Conservation (phyloP, 2,797 vertebrate species). For the Sciurus vulgaris region DNA sequence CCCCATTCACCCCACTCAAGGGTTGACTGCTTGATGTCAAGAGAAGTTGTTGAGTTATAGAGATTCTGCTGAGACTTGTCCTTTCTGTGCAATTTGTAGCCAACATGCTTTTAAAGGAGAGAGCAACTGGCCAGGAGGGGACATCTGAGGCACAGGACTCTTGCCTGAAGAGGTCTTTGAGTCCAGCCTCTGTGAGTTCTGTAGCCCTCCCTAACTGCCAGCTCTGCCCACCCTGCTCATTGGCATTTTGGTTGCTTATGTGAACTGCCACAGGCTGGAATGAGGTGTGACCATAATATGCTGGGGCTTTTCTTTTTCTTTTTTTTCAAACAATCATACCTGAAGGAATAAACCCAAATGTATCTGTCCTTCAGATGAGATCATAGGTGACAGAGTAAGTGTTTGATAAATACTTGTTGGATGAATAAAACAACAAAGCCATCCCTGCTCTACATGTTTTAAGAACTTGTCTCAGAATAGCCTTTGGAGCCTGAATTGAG, state of each 20-base stretch:
- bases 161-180: neutral
- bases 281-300: neutral
- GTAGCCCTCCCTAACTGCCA: accelerated
- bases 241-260: neutral
- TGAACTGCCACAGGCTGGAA: neutral
- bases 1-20: accelerated
- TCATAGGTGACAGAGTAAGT: neutral
- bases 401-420: neutral
- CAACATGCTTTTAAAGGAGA: neutral
- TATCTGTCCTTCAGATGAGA: neutral
- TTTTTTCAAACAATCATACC: neutral
- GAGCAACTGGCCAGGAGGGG: neutral
- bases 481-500: neutral
- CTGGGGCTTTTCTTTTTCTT: neutral
- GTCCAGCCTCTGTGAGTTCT: too few relatives aligned
- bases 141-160: neutral
- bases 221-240: neutral
- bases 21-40: neutral
- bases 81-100: neutral
- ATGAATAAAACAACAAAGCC: neutral
- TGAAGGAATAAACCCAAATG: neutral
- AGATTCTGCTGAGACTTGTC: neutral
- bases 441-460: neutral
- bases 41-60: neutral
- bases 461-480: neutral